phyloP scores from a whole-genome alignment of 1,140 invertebrate species.

The Cyclargus thomasi region DNA sequence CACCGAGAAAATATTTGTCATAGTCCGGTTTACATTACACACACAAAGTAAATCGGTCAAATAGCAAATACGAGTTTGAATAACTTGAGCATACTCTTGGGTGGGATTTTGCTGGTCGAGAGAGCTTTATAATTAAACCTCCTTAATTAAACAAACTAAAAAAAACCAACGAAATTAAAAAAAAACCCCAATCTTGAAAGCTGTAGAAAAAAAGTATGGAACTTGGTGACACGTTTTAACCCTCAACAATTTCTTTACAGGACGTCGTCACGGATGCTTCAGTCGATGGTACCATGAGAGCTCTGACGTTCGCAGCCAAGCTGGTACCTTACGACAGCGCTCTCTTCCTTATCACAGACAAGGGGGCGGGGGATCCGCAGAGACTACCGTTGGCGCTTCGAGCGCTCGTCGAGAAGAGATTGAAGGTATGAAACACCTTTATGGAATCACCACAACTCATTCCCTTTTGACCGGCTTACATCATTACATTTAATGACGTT shows the following conservation, averaged over 20 bases:
- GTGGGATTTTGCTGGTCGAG: too few species aligned
- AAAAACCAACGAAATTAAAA: too few species aligned
- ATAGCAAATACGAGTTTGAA: background rate
- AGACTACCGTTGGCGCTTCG: constrained; percentile 69
- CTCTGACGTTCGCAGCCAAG: constrained; percentile 55
- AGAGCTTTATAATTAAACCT: too few species aligned
- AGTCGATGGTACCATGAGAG: constrained; percentile 55
- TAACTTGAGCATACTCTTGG: background rate
- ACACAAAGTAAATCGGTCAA: background rate
- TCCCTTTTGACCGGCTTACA: too few species aligned
- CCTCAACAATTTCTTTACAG: constrained; percentile 35
- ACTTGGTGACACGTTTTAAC: constrained; percentile 36
- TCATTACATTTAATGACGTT: too few species aligned
- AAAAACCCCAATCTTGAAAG: too few species aligned
- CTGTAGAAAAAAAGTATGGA: too few species aligned
- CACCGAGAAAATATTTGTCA: background rate
- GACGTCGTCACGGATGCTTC: constrained; percentile 41
- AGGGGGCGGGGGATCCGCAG: constrained; percentile 65
- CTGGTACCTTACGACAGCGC: constrained; percentile 78
- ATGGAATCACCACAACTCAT: too few species aligned
- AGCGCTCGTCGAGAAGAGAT: constrained; percentile 73
- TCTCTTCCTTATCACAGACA: constrained; percentile 74
- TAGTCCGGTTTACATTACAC: background rate
- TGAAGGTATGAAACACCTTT: constrained; percentile 53
- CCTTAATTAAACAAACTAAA: too few species aligned